A percentile compares a stretch with the other conserved stretches of the same genome.
These are phyloP conservation scores for Turritopsis dohrnii DNA, from an alignment of 30 jellyfish, hydroid and myxozoan genomes.

Conservation along the genomic window DNA sequence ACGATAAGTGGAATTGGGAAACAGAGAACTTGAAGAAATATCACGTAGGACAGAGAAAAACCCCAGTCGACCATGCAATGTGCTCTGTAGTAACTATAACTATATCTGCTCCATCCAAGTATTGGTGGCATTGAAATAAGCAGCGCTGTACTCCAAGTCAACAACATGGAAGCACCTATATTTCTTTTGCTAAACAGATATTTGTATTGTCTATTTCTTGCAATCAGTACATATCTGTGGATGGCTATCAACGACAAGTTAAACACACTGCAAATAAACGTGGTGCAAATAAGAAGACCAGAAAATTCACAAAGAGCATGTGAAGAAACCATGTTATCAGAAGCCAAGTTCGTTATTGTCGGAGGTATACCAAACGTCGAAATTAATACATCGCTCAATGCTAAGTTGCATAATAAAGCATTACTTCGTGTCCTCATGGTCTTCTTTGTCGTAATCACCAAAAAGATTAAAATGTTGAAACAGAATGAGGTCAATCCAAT, in stretches of 20 bases:
- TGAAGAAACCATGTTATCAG: not conserved
- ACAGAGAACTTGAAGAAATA: constrained; percentile 25
- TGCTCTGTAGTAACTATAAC: constrained; percentile 10
- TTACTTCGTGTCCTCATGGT: constrained; percentile 23
- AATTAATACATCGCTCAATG: constrained; percentile 18
- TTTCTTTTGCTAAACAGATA: not conserved
- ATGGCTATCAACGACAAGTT: constrained; percentile 29
- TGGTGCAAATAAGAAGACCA: constrained; percentile 10
- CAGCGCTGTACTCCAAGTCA: constrained; percentile 10
- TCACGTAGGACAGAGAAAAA: constrained; percentile 14
- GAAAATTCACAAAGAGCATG: not conserved
- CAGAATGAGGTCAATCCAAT: constrained; percentile 25
- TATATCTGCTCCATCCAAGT: constrained; percentile 35
- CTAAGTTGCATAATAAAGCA: constrained; percentile 8
- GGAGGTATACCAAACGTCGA: constrained; percentile 20
- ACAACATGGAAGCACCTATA: not conserved
- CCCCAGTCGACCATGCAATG: constrained; percentile 43
- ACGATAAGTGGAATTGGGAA: constrained; percentile 26
- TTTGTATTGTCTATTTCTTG: not conserved
- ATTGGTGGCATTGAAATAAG: constrained; percentile 20
- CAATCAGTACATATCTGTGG: constrained; percentile 28
- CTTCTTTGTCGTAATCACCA: constrained; percentile 8
- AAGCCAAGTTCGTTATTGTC: constrained; percentile 1
- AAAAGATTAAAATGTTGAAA: constrained; percentile 18
- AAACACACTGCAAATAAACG: constrained; percentile 12